Evolutionary conservation across 2,113 vertebrate genomes (phyloP), one percentile per base, ranked within the genome.

Genomic region (Bubo blakistoni): DNA sequence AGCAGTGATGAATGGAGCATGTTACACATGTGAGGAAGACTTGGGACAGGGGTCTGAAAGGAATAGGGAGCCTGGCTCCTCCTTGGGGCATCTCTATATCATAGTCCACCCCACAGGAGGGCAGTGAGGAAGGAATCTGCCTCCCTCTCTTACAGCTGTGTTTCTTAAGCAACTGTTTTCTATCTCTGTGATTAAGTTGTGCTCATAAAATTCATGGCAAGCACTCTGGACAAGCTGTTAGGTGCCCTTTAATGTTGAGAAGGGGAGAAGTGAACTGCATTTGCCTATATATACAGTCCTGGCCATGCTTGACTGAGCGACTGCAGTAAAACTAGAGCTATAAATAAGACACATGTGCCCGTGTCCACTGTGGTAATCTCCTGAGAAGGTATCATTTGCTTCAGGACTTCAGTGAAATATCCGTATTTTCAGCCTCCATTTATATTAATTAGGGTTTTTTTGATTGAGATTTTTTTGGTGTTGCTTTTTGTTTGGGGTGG

Each of bases 291-390:
- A 62, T 34, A 85, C 49, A 90, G 79, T 54, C 49, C 79, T 90
- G 88, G 59, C 46, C 19, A 13, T 55, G 87, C 90, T 73, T 88
- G 90, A 62, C 38, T 62, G 85, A 85, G 70, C 51, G 92, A 90
- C 90, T 97, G 96, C 94, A 77, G 81, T 95, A 90, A 96, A 95
- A 73, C 42, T 46, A 1, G 38, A 88, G 90, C 94, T 97, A 94
- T 96, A 97, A 97, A 97, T 97, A 96, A 95, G 93, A 72, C 16
- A 25, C 66, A 51, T 40, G 79, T 86, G 90, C 85, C 66, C 38
- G 15, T 74, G 88, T 93, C 92, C 90, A 88, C 76, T 58, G 18
- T 0, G 1, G 55, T 72, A 80, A 42, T 89, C 94, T 96, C 74
- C 71, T 62, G 49, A 90, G 81, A 79, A 84, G 87, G 69, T 76